phyloP scores from a whole-genome alignment of 2,888 invertebrate species.

The Eilema depressum region DNA sequence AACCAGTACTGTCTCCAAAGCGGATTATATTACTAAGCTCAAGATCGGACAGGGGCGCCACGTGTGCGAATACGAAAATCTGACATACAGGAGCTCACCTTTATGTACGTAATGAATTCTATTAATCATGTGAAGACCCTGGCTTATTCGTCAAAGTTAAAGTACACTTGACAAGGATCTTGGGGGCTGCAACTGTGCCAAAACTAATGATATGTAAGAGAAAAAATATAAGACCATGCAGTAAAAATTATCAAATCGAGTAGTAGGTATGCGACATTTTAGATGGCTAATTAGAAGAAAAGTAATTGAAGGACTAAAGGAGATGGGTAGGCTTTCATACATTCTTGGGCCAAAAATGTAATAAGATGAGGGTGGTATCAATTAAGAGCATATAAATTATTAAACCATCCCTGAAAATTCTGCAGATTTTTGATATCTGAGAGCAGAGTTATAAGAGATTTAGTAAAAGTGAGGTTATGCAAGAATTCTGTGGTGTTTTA shows the following conservation, averaged over 20 bases:
- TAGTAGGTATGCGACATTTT: not conserved
- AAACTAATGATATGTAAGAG: slow-evolving; percentile 69
- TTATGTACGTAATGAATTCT: slow-evolving; percentile 68
- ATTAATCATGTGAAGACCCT: slow-evolving; percentile 74
- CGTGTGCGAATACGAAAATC: slow-evolving; percentile 70
- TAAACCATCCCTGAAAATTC: too few relatives aligned
- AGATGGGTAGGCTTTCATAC: too few relatives aligned
- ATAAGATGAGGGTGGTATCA: too few relatives aligned
- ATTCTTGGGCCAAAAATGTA: too few relatives aligned
- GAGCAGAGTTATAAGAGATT: too few relatives aligned
- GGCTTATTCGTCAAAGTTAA: slow-evolving; percentile 50
- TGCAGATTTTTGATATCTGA: too few relatives aligned
- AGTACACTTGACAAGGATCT: slow-evolving; percentile 69
- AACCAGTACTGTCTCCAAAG: slow-evolving; percentile 21
- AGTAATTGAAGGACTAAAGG: too few relatives aligned
- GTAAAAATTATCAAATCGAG: not conserved
- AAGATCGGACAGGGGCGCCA: slow-evolving; percentile 49
- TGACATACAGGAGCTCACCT: slow-evolving; percentile 69
- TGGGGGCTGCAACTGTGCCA: slow-evolving; percentile 74
- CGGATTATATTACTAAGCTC: slow-evolving; percentile 45
- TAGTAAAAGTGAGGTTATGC: too few relatives aligned
- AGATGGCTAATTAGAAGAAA: too few relatives aligned
- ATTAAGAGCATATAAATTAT: too few relatives aligned
- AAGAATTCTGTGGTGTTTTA: too few relatives aligned
- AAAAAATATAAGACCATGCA: not conserved